Percentiles rank a stretch among this genome's conserved stretches.
Evolutionary conservation across 64 coral and sea anemone genomes (phyloP).

Genomic region (Actinia equina): DNA sequence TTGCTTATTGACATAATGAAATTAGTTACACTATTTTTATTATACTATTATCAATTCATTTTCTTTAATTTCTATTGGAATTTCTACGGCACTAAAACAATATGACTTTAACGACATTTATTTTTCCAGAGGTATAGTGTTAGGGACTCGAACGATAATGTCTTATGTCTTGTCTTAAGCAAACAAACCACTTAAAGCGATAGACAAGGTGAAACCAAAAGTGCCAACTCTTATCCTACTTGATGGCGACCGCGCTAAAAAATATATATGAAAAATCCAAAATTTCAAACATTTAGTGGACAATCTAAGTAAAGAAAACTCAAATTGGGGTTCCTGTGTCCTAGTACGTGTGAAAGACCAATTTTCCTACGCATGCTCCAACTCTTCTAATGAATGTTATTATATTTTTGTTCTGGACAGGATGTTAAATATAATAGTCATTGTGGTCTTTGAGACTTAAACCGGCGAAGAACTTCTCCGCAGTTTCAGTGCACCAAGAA

Average conservation of each 20-base stretch:
- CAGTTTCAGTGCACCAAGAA: background rate
- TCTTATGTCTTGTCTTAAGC: background rate
- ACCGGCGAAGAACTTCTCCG: background rate
- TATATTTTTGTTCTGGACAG: background rate
- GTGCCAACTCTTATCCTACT: too few species aligned
- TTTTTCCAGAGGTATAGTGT: background rate
- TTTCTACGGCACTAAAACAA: background rate
- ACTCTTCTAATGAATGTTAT: background rate
- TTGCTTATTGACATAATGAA: too few species aligned
- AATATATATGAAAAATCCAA: too few species aligned
- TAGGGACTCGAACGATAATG: too few species aligned
- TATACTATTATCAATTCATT: too few species aligned
- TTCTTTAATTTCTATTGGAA: too few species aligned
- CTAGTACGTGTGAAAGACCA: too few species aligned
- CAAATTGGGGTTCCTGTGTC: too few species aligned
- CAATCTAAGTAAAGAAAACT: too few species aligned
- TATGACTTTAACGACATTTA: background rate
- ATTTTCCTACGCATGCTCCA: background rate
- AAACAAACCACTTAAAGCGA: background rate
- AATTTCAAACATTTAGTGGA: too few species aligned
- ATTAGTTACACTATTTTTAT: too few species aligned
- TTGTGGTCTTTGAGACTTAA: background rate
- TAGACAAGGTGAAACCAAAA: background rate
- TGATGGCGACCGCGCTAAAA: too few species aligned
- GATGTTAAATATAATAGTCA: background rate